Conservation (phyloP, 2,797 vertebrate genomes). For the Enteromius thamalakanensis region DNA sequence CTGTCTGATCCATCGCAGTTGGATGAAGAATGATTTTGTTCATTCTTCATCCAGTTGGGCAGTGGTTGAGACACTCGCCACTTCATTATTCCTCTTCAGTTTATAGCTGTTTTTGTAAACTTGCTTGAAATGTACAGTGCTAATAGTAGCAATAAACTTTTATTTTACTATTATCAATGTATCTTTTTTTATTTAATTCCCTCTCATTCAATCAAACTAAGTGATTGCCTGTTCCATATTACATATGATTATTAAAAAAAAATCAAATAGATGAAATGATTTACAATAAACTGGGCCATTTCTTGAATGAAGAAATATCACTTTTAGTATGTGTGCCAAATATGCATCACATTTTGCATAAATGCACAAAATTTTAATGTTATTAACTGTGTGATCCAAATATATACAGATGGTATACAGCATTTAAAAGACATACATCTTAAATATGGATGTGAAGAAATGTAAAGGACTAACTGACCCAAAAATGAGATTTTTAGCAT, state of each 20-base stretch:
- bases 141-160: background rate
- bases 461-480: background rate
- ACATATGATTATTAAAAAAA: background rate
- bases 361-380: no score
- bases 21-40: constrained; percentile 25
- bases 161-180: background rate
- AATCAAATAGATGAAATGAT: background rate
- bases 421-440: background rate
- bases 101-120: no score
- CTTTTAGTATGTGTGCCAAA: background rate
- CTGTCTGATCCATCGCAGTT: constrained; percentile 41
- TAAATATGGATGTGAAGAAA: background rate
- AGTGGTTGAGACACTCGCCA: background rate
- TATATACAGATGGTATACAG: background rate
- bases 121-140: background rate
- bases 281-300: background rate
- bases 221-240: background rate
- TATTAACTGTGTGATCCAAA: background rate
- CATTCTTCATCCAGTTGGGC: background rate
- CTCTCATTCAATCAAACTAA: background rate
- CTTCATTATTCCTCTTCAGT: background rate
- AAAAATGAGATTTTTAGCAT: background rate
- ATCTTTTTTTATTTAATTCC: background rate
- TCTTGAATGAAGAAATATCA: background rate
- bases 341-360: background rate